These are phyloP conservation scores for Muscidifurax raptorellus DNA, from an alignment of 1,140 invertebrate genomes.

Conservation along the genomic window DNA sequence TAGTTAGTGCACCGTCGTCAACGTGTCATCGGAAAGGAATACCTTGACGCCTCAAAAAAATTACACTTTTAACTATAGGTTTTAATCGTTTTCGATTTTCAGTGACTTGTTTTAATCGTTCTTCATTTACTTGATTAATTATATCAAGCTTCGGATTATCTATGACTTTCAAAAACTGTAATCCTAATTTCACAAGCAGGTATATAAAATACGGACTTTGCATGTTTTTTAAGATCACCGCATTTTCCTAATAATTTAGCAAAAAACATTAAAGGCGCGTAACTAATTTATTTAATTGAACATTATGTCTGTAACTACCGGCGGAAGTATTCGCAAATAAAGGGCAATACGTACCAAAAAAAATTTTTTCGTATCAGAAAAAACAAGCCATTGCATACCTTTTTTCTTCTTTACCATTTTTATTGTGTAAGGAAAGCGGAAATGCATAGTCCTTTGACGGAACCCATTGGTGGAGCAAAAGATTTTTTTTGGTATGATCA, in stretches of 20 bases:
- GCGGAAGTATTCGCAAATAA: conserved; percentile 52
- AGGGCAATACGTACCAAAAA: conserved; percentile 59
- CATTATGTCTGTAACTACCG: conserved; percentile 47
- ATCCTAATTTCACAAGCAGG: too few species aligned
- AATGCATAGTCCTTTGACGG: not conserved
- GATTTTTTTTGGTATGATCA: not conserved
- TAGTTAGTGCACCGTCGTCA: conserved; percentile 48
- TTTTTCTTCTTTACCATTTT: too few species aligned
- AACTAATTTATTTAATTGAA: conserved; percentile 50
- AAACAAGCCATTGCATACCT: conserved; percentile 53
- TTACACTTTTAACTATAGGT: conserved; percentile 56
- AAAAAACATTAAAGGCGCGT: conserved; percentile 54
- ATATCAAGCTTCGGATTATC: too few species aligned
- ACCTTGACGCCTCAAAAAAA: conserved; percentile 59
- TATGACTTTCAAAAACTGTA: too few species aligned
- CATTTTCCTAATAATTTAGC: conserved; percentile 55
- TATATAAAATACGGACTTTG: too few species aligned
- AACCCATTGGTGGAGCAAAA: not conserved
- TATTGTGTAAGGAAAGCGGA: too few species aligned
- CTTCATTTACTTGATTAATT: conserved; percentile 22
- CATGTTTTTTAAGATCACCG: conserved; percentile 49
- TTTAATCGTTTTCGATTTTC: conserved; percentile 57
- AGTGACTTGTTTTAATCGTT: conserved; percentile 25
- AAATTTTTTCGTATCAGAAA: conserved; percentile 42
- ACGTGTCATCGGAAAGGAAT: conserved; percentile 59